Percentiles rank a stretch among this genome's conserved stretches.
phyloP scores from a whole-genome alignment of 2,797 vertebrate species.

The Erethizon dorsatum region DNA sequence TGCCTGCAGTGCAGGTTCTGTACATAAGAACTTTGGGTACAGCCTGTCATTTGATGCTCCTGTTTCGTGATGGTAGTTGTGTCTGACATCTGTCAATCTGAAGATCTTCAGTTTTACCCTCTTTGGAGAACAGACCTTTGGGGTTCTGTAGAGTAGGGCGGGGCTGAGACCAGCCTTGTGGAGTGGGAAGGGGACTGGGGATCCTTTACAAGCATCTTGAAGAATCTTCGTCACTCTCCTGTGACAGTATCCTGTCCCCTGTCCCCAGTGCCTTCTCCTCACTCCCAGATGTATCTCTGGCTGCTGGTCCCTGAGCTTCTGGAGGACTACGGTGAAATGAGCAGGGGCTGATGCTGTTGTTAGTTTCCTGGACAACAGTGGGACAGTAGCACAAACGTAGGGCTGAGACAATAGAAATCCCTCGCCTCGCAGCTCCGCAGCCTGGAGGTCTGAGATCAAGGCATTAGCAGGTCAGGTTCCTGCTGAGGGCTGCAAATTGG shows the following conservation, averaged over 20 bases:
- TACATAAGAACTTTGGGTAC: not conserved
- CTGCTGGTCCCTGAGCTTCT: not conserved
- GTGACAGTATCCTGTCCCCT: not conserved
- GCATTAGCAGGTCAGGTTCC: too few relatives aligned
- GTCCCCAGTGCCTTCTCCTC: not conserved
- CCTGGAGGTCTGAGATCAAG: not conserved
- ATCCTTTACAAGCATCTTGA: not conserved
- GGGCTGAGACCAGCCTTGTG: not conserved
- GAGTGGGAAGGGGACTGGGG: not conserved
- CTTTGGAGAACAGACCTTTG: not conserved
- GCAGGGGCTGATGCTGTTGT: not conserved
- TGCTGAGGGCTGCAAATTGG: not conserved
- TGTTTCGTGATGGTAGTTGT: not conserved
- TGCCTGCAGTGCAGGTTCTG: not conserved
- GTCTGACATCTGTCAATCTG: not conserved
- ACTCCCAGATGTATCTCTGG: not conserved
- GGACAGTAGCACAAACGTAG: fast-evolving
- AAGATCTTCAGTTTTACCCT: not conserved
- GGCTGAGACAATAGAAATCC: too few relatives aligned
- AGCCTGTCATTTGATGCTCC: fast-evolving
- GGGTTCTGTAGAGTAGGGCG: not conserved
- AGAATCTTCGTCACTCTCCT: not conserved
- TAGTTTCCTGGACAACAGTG: not conserved
- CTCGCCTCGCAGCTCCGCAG: not conserved
- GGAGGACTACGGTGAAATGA: not conserved